Conservation (phyloP, 2,797 vertebrate genomes). For the Ptychobarbus kaznakovi region DNA sequence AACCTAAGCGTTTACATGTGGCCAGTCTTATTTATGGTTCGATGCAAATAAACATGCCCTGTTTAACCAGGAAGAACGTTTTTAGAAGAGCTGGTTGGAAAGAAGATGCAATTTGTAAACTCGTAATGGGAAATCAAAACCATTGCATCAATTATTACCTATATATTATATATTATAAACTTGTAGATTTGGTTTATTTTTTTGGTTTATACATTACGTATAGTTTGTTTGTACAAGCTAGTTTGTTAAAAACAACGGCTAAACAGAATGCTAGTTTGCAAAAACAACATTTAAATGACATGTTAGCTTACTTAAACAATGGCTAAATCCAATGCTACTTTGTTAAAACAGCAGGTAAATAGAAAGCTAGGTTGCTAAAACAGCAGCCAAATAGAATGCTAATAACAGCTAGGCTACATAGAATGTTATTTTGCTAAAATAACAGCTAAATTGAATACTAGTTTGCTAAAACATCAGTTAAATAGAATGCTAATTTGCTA, state of each 20-base stretch:
- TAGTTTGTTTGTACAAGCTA: neutral
- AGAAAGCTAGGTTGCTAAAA: neutral
- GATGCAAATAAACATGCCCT: constrained; percentile 17
- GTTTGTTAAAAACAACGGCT: neutral
- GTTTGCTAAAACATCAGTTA: neutral
- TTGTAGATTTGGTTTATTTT: neutral
- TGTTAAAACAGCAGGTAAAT: neutral
- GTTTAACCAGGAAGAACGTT: constrained; percentile 11
- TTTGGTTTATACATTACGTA: too few relatives aligned
- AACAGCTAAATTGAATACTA: neutral
- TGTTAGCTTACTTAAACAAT: neutral
- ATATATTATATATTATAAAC: neutral
- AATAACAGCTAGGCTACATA: neutral
- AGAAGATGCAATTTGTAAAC: constrained; percentile 4
- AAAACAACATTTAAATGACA: too few relatives aligned
- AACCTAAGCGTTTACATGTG: constrained; percentile 10
- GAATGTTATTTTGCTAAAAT: neutral
- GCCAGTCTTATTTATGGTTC: neutral
- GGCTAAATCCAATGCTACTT: neutral
- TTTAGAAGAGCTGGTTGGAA: neutral
- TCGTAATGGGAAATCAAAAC: neutral
- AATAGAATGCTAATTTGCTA: neutral
- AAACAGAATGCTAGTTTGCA: neutral
- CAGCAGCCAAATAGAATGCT: neutral
- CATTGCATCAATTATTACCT: neutral